These are phyloP conservation scores for Botia almorhae DNA, from an alignment of 2,797 vertebrate species.

Conservation along the genomic window DNA sequence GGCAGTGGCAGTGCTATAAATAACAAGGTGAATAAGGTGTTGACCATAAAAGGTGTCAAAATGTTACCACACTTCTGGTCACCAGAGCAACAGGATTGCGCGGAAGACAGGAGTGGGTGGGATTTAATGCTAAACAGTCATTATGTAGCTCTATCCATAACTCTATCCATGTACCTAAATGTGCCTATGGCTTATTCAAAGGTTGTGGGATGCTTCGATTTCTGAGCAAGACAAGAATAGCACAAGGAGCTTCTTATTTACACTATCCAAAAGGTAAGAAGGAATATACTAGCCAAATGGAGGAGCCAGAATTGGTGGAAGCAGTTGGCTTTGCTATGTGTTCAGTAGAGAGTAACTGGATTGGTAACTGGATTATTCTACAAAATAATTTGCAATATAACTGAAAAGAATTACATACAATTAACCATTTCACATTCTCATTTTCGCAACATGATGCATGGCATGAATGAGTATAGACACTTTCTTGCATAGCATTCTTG, in stretches of 20 bases:
- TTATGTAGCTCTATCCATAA: background rate
- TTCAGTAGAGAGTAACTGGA: background rate
- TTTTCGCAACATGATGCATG: background rate
- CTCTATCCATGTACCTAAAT: too few species aligned
- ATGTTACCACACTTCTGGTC: constrained; percentile 17
- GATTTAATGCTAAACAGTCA: constrained; percentile 25
- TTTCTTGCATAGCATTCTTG: constrained; percentile 30
- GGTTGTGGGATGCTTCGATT: constrained; percentile 42
- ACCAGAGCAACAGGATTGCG: constrained; percentile 28
- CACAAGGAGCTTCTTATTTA: constrained; percentile 31
- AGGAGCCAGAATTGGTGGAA: constrained; percentile 31
- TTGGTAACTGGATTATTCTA: background rate
- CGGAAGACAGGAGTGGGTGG: constrained; percentile 41
- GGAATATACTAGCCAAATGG: constrained; percentile 42
- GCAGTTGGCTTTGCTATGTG: constrained; percentile 2
- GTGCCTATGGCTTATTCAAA: constrained; percentile 21
- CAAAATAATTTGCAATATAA: too few species aligned
- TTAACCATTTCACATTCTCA: too few species aligned
- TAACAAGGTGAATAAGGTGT: constrained; percentile 56
- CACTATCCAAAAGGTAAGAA: constrained; percentile 38
- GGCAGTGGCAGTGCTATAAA: constrained; percentile 42
- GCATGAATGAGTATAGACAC: background rate
- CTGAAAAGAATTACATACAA: background rate
- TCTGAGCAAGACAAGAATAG: constrained; percentile 54
- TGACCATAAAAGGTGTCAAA: constrained; percentile 49